Conservation (phyloP, 2,888 invertebrate species). For the Cryptophagus acutangulus region DNA sequence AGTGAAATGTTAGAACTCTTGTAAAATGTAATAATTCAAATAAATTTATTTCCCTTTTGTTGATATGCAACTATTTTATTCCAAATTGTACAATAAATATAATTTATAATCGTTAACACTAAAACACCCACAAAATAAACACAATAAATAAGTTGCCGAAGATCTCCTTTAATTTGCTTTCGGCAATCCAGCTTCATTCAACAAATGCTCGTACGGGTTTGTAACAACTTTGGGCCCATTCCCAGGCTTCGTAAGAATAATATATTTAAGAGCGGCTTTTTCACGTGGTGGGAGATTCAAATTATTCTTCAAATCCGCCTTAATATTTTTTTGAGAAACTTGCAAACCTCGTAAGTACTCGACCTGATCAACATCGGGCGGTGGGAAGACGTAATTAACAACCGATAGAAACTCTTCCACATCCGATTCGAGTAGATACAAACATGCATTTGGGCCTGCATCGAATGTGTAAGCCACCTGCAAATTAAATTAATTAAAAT, state of each 20-base stretch:
- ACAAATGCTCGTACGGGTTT: conserved; percentile 48
- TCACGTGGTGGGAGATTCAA: conserved; percentile 22
- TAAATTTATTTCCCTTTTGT: too few species aligned
- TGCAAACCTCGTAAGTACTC: conserved; percentile 58
- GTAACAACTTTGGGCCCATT: conserved; percentile 63
- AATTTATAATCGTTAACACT: too few species aligned
- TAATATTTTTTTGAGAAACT: conserved; percentile 10
- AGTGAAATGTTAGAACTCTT: too few species aligned
- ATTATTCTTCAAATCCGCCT: conserved; percentile 25
- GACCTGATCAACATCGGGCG: conserved; percentile 49
- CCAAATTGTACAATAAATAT: too few species aligned
- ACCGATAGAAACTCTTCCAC: conserved; percentile 64
- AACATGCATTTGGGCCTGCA: conserved; percentile 95
- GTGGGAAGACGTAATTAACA: conserved; percentile 68
- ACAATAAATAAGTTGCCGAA: too few species aligned
- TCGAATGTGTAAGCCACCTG: conserved; percentile 95
- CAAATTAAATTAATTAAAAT: conserved; percentile 22
- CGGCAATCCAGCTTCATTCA: conserved; percentile 51
- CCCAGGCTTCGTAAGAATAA: conserved; percentile 80
- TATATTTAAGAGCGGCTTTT: conserved; percentile 66
- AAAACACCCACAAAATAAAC: too few species aligned
- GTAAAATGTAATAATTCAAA: too few species aligned
- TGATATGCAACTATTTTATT: too few species aligned
- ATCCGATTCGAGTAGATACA: conserved; percentile 75
- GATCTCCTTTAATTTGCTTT: too few species aligned